These are phyloP conservation scores for Marisa cornuarietis DNA, from an alignment of 1,140 invertebrate species.

Conservation along the genomic window DNA sequence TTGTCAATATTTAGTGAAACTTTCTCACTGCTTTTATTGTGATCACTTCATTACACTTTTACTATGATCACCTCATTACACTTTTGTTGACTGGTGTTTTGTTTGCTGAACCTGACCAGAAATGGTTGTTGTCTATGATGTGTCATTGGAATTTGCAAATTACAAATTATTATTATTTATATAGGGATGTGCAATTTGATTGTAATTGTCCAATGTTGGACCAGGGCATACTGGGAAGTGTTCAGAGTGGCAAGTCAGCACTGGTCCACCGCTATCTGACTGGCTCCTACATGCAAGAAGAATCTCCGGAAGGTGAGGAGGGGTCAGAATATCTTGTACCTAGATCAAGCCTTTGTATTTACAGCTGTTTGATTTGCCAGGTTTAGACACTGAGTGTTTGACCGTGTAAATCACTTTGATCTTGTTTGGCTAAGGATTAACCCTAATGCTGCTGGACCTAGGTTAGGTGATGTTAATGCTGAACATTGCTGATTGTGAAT, in stretches of 20 bases:
- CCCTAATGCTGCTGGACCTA: no score
- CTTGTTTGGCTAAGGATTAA: no score
- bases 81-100: not conserved
- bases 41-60: not conserved
- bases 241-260: constrained; percentile 95
- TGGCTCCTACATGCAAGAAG: constrained; percentile 97
- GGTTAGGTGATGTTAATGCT: no score
- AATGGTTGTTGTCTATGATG: no score
- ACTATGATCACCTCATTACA: not conserved
- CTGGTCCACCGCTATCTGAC: constrained; percentile 97
- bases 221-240: constrained; percentile 90
- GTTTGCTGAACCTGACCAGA: not conserved
- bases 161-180: not conserved
- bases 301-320: constrained; percentile 87
- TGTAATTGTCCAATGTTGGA: constrained; percentile 6
- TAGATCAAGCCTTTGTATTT: no score
- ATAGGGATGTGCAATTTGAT: not conserved
- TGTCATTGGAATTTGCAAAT: no score
- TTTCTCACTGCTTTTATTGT: not conserved
- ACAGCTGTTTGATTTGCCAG: no score
- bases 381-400: no score
- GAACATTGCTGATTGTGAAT: no score
- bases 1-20: not conserved
- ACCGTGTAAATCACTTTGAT: no score
- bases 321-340: not conserved